A percentile compares a stretch with the other conserved stretches of the same genome.
Evolutionary conservation across 1,140 invertebrate genomes (phyloP).

Genomic region (Drosophila carrolli): DNA sequence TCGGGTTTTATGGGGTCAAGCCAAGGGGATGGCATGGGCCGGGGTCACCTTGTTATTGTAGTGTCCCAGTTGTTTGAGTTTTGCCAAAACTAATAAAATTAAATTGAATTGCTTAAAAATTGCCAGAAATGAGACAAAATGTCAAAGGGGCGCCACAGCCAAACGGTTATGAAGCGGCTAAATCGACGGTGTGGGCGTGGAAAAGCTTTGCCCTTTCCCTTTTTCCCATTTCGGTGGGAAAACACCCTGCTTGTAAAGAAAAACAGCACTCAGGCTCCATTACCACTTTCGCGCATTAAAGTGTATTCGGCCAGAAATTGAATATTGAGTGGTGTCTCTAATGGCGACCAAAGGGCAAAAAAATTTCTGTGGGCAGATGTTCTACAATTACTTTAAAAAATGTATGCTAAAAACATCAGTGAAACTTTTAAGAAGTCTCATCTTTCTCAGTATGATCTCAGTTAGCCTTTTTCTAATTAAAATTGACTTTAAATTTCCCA

Average conservation of each 20-base stretch:
- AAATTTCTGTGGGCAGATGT: conserved; percentile 18
- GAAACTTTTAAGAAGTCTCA: conserved; percentile 27
- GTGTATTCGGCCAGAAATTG: conserved; percentile 66
- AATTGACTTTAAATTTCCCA: conserved; percentile 28
- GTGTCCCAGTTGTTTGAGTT: conserved; percentile 80
- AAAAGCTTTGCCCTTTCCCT: neutral
- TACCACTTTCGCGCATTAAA: conserved; percentile 77
- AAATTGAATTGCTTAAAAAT: conserved; percentile 84
- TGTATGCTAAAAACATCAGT: neutral
- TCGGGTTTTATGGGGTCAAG: conserved; percentile 70
- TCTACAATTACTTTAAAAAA: conserved; percentile 20
- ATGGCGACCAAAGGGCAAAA: conserved; percentile 40
- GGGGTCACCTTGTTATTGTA: conserved; percentile 62
- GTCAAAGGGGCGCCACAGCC: conserved; percentile 62
- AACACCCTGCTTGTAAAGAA: conserved; percentile 15
- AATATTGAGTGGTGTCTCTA: conserved; percentile 76
- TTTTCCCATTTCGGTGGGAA: neutral
- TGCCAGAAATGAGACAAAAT: conserved; percentile 80
- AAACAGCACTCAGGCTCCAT: conserved; percentile 21
- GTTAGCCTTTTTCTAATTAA: conserved; percentile 18
- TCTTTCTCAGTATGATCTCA: conserved; percentile 7
- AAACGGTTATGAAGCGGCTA: conserved; percentile 67
- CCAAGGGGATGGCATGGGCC: neutral
- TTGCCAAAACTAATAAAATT: conserved; percentile 82
- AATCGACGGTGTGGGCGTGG: conserved; percentile 41